These are phyloP conservation scores for Scarus forsteni DNA, from an alignment of 2,797 vertebrate species.

Conservation along the genomic window DNA sequence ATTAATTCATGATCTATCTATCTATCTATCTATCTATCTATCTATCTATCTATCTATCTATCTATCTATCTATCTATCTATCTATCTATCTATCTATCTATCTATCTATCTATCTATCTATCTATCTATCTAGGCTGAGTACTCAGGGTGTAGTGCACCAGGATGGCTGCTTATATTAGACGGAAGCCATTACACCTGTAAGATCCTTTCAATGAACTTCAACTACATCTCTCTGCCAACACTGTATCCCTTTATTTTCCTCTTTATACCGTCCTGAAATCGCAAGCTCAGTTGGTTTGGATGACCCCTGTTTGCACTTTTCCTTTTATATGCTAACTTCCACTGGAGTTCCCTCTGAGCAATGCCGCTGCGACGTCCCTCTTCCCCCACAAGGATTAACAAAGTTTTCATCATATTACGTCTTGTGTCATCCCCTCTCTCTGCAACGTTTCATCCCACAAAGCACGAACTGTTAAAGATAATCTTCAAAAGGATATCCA, in stretches of 20 bases:
- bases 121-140: no score
- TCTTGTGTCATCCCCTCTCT: slow-evolving; percentile 32
- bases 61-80: no score
- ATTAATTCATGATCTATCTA: no score
- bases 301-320: slow-evolving; percentile 24
- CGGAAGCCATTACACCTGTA: background rate
- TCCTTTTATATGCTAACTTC: slow-evolving; percentile 23
- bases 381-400: slow-evolving; percentile 41
- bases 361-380: background rate
- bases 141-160: no score
- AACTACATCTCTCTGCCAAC: background rate
- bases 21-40: no score
- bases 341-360: slow-evolving; percentile 19
- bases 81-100: no score
- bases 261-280: slow-evolving; percentile 4
- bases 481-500: slow-evolving; percentile 51
- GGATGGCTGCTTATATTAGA: no score
- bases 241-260: background rate
- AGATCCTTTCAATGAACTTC: background rate
- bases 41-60: no score
- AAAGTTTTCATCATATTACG: slow-evolving; percentile 48
- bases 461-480: slow-evolving; percentile 31
- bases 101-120: no score
- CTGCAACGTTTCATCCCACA: slow-evolving; percentile 29
- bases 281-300: slow-evolving; percentile 1